Base-by-base conservation (phyloP, 2,888 invertebrate species). In the Acanthoscelides obtectus region DNA sequence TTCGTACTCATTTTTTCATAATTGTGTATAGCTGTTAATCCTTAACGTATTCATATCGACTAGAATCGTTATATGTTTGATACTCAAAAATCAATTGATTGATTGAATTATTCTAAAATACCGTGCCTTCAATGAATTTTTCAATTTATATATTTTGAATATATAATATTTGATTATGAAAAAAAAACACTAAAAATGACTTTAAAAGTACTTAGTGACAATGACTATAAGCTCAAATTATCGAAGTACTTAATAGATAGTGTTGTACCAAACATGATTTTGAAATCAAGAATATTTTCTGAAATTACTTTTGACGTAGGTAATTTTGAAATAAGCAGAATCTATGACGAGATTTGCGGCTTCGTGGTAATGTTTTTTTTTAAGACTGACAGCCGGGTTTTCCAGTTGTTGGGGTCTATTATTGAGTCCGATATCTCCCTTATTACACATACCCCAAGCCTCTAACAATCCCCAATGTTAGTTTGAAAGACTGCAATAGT, bases 401-500 rank as follows among this genome's bases (percentile, higher is more conserved):
- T 45, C 45, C 45, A 6, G 45, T 25, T 25, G 25, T 25, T 6
- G 25, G 6, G 25, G 25, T 25, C 6, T 45, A 6, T 12, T 45
- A 6, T 6, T 45, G 45, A 45, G 12, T 45, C 45, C 1, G 17
- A 45, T 12, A 17, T 45, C 45, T 45, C 45, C 45, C 45, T 45
- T 45, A n/a, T n/a, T n/a, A n/a, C n/a, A n/a, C 45, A 4, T 45
- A 12, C 12, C 45, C 45, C 17, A 12, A 45, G 12, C 45, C 45
- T 45, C 45, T 45, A 45, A 45, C 45, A 45, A 45, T 45, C 45
- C 45, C 45, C 3, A 45, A 45, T 45, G 45, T 45, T 25, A 25
- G 25, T 25, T 72, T 66, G 66, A 69, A 73, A 75, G 76, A 76
- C 75, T 75, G 76, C 70, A 71, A 72, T 45, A 45, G 45, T 45